Conservation (phyloP, 2,797 vertebrate species). For the Eremophila alpestris region DNA sequence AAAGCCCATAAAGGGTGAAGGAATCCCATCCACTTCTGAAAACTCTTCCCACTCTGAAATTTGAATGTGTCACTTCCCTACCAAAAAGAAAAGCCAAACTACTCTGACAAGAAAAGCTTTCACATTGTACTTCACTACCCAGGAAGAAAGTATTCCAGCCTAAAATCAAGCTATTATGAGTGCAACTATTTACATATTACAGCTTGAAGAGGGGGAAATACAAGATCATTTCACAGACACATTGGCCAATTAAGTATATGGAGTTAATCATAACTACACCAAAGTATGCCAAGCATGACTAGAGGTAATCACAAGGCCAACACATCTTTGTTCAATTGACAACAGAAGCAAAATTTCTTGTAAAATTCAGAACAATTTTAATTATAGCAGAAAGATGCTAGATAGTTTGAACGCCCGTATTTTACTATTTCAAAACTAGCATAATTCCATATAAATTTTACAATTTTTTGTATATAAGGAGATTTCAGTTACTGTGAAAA, state of each 20-base stretch:
- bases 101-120: neutral
- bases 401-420: neutral
- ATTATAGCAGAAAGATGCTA: constrained; percentile 6
- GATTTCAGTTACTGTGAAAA: neutral
- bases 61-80: neutral
- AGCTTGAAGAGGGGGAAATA: neutral
- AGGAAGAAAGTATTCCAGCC: neutral
- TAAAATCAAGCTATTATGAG: neutral
- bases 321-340: constrained; percentile 46
- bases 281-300: constrained; percentile 49
- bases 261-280: constrained; percentile 52
- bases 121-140: neutral
- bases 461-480: neutral
- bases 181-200: neutral
- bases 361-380: constrained; percentile 24
- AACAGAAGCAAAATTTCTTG: constrained; percentile 12
- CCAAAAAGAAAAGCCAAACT: neutral
- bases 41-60: neutral
- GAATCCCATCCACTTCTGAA: neutral
- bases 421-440: neutral
- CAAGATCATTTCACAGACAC: neutral
- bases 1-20: neutral
- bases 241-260: neutral
- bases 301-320: constrained; percentile 56
- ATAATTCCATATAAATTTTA: neutral